Conservation (phyloP, 2,797 vertebrate genomes). For the Chelidonichthys spinosus region DNA sequence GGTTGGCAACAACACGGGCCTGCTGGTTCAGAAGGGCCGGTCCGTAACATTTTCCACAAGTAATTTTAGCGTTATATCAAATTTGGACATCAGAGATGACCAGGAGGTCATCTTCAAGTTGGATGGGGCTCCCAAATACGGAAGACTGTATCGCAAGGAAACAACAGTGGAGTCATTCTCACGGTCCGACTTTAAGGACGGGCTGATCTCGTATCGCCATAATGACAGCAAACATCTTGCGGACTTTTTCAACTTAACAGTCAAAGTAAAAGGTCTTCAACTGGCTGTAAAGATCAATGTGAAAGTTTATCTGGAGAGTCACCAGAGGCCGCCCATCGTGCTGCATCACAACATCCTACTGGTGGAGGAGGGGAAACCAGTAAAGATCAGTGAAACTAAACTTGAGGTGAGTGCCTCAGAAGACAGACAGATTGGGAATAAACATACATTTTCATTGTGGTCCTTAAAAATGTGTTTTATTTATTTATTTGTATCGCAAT, state of each 20-base stretch:
- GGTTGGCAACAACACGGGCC: conserved; percentile 87
- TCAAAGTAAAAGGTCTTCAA: conserved; percentile 80
- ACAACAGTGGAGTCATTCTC: conserved; percentile 83
- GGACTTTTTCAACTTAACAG: conserved; percentile 86
- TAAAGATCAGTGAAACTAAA: conserved; percentile 86
- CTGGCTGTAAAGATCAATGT: conserved; percentile 80
- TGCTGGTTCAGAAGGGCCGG: conserved; percentile 89
- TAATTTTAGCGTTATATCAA: conserved; percentile 89
- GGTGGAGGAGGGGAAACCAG: conserved; percentile 92
- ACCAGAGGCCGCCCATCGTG: conserved; percentile 83
- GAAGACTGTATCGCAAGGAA: conserved; percentile 80
- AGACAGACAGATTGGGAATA: not conserved
- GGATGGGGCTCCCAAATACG: conserved; percentile 81
- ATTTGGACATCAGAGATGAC: conserved; percentile 89
- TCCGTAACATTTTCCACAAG: conserved; percentile 77
- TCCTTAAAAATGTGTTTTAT: not conserved
- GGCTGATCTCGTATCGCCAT: conserved; percentile 85
- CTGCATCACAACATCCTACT: conserved; percentile 82
- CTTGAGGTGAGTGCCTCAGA: conserved; percentile 83
- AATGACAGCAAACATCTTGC: conserved; percentile 83
- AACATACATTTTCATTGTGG: not conserved
- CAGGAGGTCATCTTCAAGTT: conserved; percentile 83
- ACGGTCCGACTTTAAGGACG: conserved; percentile 83
- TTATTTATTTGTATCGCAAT: not conserved
- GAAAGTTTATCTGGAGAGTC: conserved; percentile 88